Percentiles rank a stretch among this genome's conserved stretches.
phyloP scores from a whole-genome alignment of 2,797 vertebrate species.

The Euphonia xanthogaster region DNA sequence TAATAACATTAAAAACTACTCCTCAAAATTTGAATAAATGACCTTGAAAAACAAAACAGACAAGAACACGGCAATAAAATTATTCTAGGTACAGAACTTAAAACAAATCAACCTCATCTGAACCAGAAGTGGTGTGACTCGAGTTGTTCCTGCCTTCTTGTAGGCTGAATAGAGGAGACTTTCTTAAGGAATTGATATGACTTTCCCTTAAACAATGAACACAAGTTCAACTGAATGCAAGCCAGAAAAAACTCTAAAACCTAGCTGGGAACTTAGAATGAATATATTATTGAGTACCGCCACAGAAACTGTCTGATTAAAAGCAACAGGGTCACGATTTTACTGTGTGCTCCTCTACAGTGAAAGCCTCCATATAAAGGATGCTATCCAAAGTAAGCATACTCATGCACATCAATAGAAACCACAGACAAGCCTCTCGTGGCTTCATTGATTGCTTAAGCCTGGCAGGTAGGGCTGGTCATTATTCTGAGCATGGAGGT shows the following conservation, averaged over 20 bases:
- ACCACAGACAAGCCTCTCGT: background rate
- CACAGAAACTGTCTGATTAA: background rate
- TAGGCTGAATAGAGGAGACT: background rate
- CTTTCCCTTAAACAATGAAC: background rate
- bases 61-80: background rate
- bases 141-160: background rate
- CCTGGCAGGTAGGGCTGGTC: background rate
- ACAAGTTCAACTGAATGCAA: background rate
- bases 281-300: background rate
- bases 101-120: background rate
- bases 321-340: rapidly evolving
- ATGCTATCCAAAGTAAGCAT: background rate
- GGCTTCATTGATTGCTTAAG: background rate
- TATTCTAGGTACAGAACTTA: background rate
- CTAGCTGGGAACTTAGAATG: background rate
- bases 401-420: background rate
- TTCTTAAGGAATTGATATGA: background rate
- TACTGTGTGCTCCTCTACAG: background rate
- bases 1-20: background rate
- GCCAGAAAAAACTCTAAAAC: background rate
- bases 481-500: background rate
- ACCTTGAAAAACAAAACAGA: background rate
- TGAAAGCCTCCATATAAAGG: background rate
- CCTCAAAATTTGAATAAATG: background rate
- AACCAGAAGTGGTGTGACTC: background rate